Evolutionary conservation across 2,888 invertebrate species (phyloP).

Genomic region (Heliconius sara): DNA sequence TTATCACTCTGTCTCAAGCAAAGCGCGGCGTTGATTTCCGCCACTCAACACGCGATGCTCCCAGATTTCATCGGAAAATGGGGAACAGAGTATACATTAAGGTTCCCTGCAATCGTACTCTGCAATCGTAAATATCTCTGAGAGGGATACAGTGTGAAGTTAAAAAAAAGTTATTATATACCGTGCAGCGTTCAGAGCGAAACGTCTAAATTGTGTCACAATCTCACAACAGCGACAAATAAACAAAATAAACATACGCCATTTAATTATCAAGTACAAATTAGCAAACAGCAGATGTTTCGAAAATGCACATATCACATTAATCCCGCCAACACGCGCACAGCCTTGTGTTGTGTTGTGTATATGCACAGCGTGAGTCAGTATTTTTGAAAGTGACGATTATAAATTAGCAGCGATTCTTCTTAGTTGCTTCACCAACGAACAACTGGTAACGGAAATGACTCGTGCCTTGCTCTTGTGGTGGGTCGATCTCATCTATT

Average conservation of each 20-base stretch:
- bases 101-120: too few species aligned
- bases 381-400: slow-evolving; percentile 76
- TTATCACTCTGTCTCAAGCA: too few species aligned
- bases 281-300: slow-evolving; percentile 40
- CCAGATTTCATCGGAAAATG: too few species aligned
- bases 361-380: slow-evolving; percentile 63
- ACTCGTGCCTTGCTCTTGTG: slow-evolving; percentile 69
- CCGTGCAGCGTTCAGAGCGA: not conserved
- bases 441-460: slow-evolving; percentile 70
- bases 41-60: too few species aligned
- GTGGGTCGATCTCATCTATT: slow-evolving; percentile 63
- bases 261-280: slow-evolving; percentile 44
- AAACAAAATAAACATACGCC: slow-evolving; percentile 41
- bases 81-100: too few species aligned
- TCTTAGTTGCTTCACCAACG: slow-evolving; percentile 65
- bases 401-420: slow-evolving; percentile 79
- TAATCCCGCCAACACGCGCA: slow-evolving; percentile 49
- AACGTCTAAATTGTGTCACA: not conserved
- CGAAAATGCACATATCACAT: slow-evolving; percentile 47
- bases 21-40: too few species aligned
- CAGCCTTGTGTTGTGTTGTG: slow-evolving; percentile 56
- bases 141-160: too few species aligned
- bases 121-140: too few species aligned
- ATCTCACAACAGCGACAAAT: not conserved
- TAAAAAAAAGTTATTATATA: not conserved